Conservation (phyloP, 1,140 invertebrate species). For the Drosophila ironensis region DNA sequence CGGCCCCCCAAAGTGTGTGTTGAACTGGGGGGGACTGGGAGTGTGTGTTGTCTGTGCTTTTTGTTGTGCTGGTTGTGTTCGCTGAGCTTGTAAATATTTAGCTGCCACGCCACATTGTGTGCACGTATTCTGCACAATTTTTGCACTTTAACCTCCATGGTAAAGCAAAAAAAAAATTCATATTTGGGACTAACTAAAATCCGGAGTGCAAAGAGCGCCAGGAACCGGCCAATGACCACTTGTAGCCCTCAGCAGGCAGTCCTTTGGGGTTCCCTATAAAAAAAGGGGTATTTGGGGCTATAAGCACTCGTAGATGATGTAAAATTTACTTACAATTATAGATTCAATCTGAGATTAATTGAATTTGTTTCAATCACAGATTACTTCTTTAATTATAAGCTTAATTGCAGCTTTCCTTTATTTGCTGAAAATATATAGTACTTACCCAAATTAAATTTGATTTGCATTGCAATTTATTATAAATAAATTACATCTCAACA, state of each 20-base stretch:
- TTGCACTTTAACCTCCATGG: conserved; percentile 60
- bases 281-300: background rate
- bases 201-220: conserved; percentile 4
- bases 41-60: conserved; percentile 22
- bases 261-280: conserved; percentile 19
- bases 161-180: conserved; percentile 32
- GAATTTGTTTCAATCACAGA: no score
- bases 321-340: no score
- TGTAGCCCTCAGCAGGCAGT: conserved; percentile 71
- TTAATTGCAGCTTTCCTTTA: no score
- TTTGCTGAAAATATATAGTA: no score
- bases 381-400: no score
- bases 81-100: conserved; percentile 59
- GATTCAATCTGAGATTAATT: no score
- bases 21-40: background rate
- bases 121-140: conserved; percentile 24
- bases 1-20: background rate
- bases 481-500: background rate
- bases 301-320: no score
- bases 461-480: no score
- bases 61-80: conserved; percentile 13
- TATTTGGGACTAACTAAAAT: background rate
- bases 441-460: no score
- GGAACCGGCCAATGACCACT: conserved; percentile 57
- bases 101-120: conserved; percentile 19